A percentile compares a stretch with the other conserved stretches of the same genome.
Conservation (phyloP, 2,888 invertebrate species). For the Drosophila ustulata region DNA sequence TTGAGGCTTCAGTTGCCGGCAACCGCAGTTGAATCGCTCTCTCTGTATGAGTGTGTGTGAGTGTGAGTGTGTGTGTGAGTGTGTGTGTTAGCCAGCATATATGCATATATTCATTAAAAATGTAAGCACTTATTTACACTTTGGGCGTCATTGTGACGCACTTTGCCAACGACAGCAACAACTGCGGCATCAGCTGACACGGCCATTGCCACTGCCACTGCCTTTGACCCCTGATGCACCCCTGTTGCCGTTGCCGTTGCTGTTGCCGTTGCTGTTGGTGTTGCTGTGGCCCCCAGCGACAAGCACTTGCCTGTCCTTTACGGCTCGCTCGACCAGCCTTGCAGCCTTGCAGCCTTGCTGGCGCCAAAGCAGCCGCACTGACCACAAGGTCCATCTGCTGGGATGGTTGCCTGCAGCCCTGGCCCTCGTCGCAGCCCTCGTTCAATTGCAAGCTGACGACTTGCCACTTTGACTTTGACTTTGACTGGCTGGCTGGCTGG, state of each 20-base stretch:
- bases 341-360: not conserved
- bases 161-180: conserved; percentile 11
- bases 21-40: conserved; percentile 7
- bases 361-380: conserved; percentile 28
- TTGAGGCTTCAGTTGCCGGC: conserved; percentile 27
- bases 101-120: conserved; percentile 60
- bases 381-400: conserved; percentile 22
- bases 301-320: conserved; percentile 31
- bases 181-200: conserved; percentile 26
- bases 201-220: conserved; percentile 23
- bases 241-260: not conserved
- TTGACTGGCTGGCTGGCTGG: not conserved
- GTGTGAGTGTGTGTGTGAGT: conserved; percentile 9
- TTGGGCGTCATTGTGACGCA: conserved; percentile 56
- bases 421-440: not conserved
- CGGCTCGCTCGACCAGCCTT: conserved; percentile 9
- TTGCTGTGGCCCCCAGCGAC: not conserved
- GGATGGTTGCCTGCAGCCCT: too few species aligned
- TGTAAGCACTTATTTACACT: conserved; percentile 70
- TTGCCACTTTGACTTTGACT: not conserved
- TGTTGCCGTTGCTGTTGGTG: not conserved
- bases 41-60: not conserved
- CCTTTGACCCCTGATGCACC: conserved; percentile 35
- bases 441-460: not conserved
- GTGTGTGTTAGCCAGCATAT: conserved; percentile 8